Evolutionary conservation across 1,140 invertebrate genomes (phyloP).

Genomic region (Oscheius sp.): DNA sequence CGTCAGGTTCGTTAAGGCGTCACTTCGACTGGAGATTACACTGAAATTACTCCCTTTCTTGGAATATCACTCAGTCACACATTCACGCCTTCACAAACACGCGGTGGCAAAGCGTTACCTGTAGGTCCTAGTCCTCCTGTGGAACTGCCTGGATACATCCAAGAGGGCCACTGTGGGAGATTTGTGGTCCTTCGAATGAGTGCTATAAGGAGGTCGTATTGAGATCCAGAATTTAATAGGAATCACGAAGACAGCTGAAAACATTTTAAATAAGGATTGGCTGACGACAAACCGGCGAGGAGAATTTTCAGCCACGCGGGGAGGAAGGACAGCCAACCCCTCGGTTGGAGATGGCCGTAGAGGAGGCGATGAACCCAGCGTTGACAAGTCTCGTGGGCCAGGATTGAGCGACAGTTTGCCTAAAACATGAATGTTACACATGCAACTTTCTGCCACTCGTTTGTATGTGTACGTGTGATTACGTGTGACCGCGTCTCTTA

Average conservation of each 20-base stretch:
- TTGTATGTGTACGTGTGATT: not conserved
- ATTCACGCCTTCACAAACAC: not conserved
- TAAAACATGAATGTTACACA: slow-evolving; percentile 21
- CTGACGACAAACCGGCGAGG: slow-evolving; percentile 36
- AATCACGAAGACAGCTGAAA: slow-evolving; percentile 24
- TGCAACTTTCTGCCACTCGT: not conserved
- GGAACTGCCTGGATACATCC: slow-evolving; percentile 32
- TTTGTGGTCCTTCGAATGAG: not conserved
- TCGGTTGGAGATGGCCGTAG: slow-evolving; percentile 48
- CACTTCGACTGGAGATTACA: slow-evolving; percentile 37
- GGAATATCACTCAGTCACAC: no score
- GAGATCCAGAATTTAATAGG: slow-evolving; percentile 34
- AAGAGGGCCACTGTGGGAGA: slow-evolving; percentile 47
- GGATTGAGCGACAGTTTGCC: slow-evolving; percentile 42
- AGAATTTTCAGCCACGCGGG: slow-evolving; percentile 53
- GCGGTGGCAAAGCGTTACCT: not conserved
- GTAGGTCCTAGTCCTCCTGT: slow-evolving; percentile 28
- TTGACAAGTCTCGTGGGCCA: slow-evolving; percentile 57
- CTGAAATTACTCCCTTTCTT: slow-evolving; percentile 20
- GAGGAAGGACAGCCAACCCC: slow-evolving; percentile 21
- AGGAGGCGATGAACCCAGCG: slow-evolving; percentile 53
- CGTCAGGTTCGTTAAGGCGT: slow-evolving; percentile 20
- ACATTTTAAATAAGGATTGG: slow-evolving; percentile 33
- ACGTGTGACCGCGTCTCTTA: not conserved
- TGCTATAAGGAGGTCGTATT: slow-evolving; percentile 18